phyloP scores from a whole-genome alignment of 2,888 invertebrate species.

The Xestia xanthographa region DNA sequence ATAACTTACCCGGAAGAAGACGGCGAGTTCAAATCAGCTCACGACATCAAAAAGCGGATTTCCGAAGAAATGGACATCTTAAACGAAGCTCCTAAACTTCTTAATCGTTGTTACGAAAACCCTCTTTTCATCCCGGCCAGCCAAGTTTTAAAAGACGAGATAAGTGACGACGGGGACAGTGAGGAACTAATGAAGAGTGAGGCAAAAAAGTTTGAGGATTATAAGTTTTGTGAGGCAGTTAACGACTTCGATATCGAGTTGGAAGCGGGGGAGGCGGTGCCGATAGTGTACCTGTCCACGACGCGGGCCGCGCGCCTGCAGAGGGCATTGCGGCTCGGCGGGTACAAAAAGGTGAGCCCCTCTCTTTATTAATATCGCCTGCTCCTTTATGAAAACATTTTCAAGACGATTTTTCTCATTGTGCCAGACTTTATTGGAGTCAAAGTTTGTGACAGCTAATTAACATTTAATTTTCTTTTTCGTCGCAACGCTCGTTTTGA shows the following conservation, averaged over 20 bases:
- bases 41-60: slow-evolving; percentile 71
- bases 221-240: slow-evolving; percentile 87
- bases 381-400: slow-evolving; percentile 63
- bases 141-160: slow-evolving; percentile 83
- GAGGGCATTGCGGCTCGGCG: slow-evolving; percentile 90
- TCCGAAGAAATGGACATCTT: slow-evolving; percentile 65
- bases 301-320: slow-evolving; percentile 89
- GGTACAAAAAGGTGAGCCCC: slow-evolving; percentile 89
- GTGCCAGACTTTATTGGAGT: slow-evolving; percentile 61
- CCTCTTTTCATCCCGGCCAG: slow-evolving; percentile 82
- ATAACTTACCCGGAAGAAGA: slow-evolving; percentile 84
- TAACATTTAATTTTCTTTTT: slow-evolving; percentile 71
- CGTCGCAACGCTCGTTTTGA: slow-evolving; percentile 27
- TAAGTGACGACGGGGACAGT: slow-evolving; percentile 79
- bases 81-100: slow-evolving; percentile 73
- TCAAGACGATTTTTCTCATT: slow-evolving; percentile 62
- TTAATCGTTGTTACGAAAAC: slow-evolving; percentile 82
- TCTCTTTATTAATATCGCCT: slow-evolving; percentile 64
- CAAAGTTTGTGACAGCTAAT: slow-evolving; percentile 74
- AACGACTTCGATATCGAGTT: slow-evolving; percentile 88
- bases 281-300: slow-evolving; percentile 88
- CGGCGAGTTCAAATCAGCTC: slow-evolving; percentile 73
- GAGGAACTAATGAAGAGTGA: slow-evolving; percentile 84
- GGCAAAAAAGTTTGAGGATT: slow-evolving; percentile 84
- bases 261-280: slow-evolving; percentile 84